phyloP scores from a whole-genome alignment of 2,113 vertebrate species.

The Beaufortia kweichowensis region DNA sequence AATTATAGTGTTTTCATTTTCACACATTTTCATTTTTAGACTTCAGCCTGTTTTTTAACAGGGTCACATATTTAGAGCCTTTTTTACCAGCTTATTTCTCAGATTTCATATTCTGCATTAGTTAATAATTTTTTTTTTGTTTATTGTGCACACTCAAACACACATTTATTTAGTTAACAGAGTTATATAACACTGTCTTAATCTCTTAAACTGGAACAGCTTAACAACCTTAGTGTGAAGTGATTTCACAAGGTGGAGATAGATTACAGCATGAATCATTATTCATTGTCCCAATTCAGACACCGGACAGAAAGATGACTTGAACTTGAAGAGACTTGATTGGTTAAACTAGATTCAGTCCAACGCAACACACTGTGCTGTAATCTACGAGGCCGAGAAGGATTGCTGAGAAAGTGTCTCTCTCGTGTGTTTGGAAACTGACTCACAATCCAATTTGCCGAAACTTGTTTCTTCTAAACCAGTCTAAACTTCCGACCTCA shows the following conservation, averaged over 20 bases:
- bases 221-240: constrained; percentile 23
- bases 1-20: too few relatives aligned
- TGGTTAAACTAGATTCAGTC: constrained; percentile 20
- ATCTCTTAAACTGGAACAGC: neutral
- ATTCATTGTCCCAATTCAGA: constrained; percentile 23
- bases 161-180: neutral
- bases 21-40: too few relatives aligned
- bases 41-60: too few relatives aligned
- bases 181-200: constrained; percentile 1
- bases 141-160: too few relatives aligned
- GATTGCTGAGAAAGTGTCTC: neutral
- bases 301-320: neutral
- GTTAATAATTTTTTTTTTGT: too few relatives aligned
- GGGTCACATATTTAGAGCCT: too few relatives aligned
- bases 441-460: neutral
- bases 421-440: neutral
- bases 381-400: neutral
- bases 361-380: neutral
- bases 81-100: too few relatives aligned
- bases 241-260: constrained; percentile 19
- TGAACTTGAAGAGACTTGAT: constrained; percentile 43
- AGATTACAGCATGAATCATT: constrained; percentile 35
- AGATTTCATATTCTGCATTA: too few relatives aligned
- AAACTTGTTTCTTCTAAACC: neutral
- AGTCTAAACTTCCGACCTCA: constrained; percentile 32